A percentile compares a stretch with the other conserved stretches of the same genome.
phyloP scores from a whole-genome alignment of 2,888 invertebrate species.

The Seira ritae region DNA sequence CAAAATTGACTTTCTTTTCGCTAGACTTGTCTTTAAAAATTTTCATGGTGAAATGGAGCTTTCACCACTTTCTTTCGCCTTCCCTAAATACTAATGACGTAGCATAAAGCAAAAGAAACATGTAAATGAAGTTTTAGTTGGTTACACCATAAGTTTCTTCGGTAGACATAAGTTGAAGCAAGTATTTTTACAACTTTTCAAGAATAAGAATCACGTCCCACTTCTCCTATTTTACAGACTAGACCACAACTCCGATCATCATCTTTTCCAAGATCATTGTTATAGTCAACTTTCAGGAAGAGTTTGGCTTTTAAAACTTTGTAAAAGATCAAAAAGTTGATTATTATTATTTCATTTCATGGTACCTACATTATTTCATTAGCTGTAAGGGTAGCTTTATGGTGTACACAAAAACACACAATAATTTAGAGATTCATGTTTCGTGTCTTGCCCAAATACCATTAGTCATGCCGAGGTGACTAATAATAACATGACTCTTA shows the following conservation, averaged over 20 bases:
- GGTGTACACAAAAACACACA: no score
- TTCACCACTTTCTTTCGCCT: background rate
- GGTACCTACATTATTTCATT: no score
- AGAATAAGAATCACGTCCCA: background rate
- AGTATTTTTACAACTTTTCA: background rate
- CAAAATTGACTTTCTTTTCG: background rate
- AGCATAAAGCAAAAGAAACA: background rate
- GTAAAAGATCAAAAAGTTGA: no score
- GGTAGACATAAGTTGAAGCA: background rate
- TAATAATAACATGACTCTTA: no score
- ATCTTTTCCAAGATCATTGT: background rate
- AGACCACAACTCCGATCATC: no score
- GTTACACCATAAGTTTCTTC: no score
- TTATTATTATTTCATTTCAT: no score
- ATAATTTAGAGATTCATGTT: no score
- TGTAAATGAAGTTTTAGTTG: background rate
- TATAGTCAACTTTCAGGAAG: background rate
- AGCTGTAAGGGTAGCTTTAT: no score
- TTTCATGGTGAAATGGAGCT: background rate
- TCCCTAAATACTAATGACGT: background rate
- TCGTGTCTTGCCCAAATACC: no score
- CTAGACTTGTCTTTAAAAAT: background rate
- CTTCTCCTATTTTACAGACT: background rate
- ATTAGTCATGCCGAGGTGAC: no score
- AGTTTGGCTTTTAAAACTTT: background rate